These are phyloP conservation scores for Tenebrio molitor DNA, from an alignment of 1,140 invertebrate species.

Conservation along the genomic window DNA sequence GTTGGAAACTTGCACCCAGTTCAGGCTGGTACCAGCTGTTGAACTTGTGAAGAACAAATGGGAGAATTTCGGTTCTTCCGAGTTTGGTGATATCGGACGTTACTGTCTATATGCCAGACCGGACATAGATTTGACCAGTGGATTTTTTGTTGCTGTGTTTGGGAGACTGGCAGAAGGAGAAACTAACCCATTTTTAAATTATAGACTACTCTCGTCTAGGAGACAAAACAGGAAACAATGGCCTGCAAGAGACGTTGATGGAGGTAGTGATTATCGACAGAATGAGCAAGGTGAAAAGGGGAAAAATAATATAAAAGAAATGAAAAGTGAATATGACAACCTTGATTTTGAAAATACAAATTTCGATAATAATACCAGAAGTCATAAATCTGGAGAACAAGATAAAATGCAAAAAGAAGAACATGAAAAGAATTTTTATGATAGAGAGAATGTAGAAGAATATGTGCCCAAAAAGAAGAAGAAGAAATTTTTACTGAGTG, in stretches of 20 bases:
- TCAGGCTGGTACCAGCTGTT: constrained; percentile 74
- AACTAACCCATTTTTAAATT: constrained; percentile 60
- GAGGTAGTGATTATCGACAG: not conserved
- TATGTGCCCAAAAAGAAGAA: too few relatives aligned
- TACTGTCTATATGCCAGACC: constrained; percentile 85
- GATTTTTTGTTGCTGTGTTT: constrained; percentile 95
- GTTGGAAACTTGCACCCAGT: constrained; percentile 71
- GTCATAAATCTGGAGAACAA: too few relatives aligned
- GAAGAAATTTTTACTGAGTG: too few relatives aligned
- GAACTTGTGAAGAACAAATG: constrained; percentile 74
- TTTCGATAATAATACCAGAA: too few relatives aligned
- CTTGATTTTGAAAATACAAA: not conserved
- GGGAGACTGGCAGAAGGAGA: constrained; percentile 70
- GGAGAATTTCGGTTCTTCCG: constrained; percentile 76
- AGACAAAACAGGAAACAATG: too few relatives aligned
- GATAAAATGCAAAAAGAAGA: too few relatives aligned
- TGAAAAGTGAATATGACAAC: constrained; percentile 4
- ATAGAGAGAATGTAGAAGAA: too few relatives aligned
- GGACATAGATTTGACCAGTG: constrained; percentile 85
- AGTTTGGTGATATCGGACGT: constrained; percentile 74
- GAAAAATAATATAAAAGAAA: constrained; percentile 1
- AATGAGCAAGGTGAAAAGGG: constrained; percentile 15
- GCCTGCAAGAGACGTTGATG: too few relatives aligned
- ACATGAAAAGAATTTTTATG: too few relatives aligned
- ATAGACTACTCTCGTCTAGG: constrained; percentile 40